Base-by-base conservation (phyloP, 2,888 invertebrate genomes). In the Drosophila multiciliata region DNA sequence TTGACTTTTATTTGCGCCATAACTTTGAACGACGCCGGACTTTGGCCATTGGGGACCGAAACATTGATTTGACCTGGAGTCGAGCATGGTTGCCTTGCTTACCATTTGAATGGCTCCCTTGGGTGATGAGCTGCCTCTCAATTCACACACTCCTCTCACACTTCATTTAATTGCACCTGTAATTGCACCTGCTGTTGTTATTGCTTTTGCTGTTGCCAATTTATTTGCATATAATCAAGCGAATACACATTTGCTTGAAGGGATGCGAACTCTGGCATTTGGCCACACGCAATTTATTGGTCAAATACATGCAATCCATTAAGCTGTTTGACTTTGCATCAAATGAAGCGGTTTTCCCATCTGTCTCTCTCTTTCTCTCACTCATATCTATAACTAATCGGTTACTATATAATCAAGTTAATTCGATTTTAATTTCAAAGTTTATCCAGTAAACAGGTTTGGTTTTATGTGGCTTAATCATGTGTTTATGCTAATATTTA, bases 191-290 rank as follows among this genome's bases (percentile, higher is more conserved):
- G 33, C 55, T 55, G 42, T 42, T 63, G 53, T 40, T 58, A 20
- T 35, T 52, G 49, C 29, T 29, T 29, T 59, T 61, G 42, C 36
- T 68, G 26, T 12, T 50, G 29, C 32, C 62, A 54, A 66, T 70
- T 72, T 90, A 78, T 86, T 86, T 88, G 73, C 86, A 80, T 86
- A 78, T 71, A 83, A 85, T 90, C 90, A 90, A 69, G 81, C 72
- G 54, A 64, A 66, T 77, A 66, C 53, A 65, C 74, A 75, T 68
- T 61, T 26, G 8, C n/a, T 38, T 12, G 5, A 12, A 6, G 11
- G 54, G 11, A 12, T 20, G 11, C 55, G 3, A 42, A 20, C 45
- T 23, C 20, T 42, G 63, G 64, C 64, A 60, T 73, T 78, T 73
- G 52, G 62, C 54, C 52, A 12, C 45, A 63, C 36, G 29, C 71